Base-by-base conservation (phyloP, 1,140 invertebrate genomes). In the Radopholus similis region DNA sequence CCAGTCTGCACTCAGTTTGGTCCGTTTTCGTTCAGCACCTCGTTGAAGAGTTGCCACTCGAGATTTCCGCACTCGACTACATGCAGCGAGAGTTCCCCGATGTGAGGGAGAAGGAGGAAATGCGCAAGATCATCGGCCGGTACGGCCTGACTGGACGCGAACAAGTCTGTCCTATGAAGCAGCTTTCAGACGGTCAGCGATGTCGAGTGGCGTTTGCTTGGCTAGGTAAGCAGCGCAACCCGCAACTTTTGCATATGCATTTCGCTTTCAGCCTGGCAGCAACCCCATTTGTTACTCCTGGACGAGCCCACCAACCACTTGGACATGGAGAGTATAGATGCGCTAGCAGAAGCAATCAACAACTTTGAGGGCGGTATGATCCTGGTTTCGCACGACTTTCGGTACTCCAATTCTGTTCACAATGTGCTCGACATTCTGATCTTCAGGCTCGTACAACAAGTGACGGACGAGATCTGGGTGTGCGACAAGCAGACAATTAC, bases 301-400 rank as follows among this genome's bases (percentile, higher is more conserved):
- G 95, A 97, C 84, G 95, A 98, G 88, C 95, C 95, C 73, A 98
- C 95, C 26, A 98, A 98, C 88, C 95, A 98, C 83, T 88, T 98
- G 83, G 95, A 98, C 81, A 96, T 98, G 89, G 95, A 99, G 60
- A 53, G 94, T 0, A 99, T 98, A 70, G 96, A 99, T 85, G 91
- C 95, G 0, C 85, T 99, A 8, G 96, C 92, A 9, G 94, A 97
- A 69, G 96, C 95, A 21, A 90, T 99, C 59, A 95, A 95, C 81
- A 91, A 95, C 74, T 99, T 97, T 83, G 91, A 95, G 77, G 96
- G 96, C 35, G 96, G 95, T 70, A 90, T 99, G 89, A 91, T 97
- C 30, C 87, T 97, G 0, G 94, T 97, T 72, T 92, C 90, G 85
- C 94, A 97, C 88, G 94, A 97, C 86, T 97, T 97, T 85, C 88